These are phyloP conservation scores for Otolemur garnettii DNA, from an alignment of 2,113 vertebrate genomes.

Conservation along the genomic window DNA sequence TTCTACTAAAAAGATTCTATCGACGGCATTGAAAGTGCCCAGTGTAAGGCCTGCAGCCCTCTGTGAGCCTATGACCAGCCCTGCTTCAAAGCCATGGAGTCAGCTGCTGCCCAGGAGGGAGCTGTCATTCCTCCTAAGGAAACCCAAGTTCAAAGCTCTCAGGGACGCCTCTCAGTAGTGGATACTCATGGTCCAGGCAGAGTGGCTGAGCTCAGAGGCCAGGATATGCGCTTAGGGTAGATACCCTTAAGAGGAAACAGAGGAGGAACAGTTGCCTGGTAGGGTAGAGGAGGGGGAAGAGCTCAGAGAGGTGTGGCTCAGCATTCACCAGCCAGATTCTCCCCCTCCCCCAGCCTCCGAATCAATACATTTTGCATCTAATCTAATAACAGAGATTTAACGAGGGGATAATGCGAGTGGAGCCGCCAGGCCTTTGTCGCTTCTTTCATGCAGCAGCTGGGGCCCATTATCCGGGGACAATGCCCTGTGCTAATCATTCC, in stretches of 20 bases:
- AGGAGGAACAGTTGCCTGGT: conserved; percentile 39
- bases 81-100: background rate
- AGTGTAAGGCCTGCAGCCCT: background rate
- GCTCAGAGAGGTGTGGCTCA: conserved; percentile 60
- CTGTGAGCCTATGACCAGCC: background rate
- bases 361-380: conserved; percentile 91
- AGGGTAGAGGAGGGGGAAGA: background rate
- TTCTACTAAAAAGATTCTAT: background rate
- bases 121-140: background rate
- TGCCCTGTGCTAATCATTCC: conserved; percentile 81
- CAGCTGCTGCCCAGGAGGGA: too few species aligned
- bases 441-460: conserved; percentile 82
- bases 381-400: conserved; percentile 92
- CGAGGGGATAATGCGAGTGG: conserved; percentile 89
- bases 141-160: background rate
- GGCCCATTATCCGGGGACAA: conserved; percentile 84
- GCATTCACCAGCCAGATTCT: conserved; percentile 76
- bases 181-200: background rate
- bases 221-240: background rate
- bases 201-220: background rate
- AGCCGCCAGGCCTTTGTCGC: conserved; percentile 87
- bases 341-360: conserved; percentile 72
- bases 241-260: background rate
- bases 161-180: background rate
- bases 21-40: background rate